Evolutionary conservation across 1,140 invertebrate genomes (phyloP).

Genomic region (Drosophila sucinea): DNA sequence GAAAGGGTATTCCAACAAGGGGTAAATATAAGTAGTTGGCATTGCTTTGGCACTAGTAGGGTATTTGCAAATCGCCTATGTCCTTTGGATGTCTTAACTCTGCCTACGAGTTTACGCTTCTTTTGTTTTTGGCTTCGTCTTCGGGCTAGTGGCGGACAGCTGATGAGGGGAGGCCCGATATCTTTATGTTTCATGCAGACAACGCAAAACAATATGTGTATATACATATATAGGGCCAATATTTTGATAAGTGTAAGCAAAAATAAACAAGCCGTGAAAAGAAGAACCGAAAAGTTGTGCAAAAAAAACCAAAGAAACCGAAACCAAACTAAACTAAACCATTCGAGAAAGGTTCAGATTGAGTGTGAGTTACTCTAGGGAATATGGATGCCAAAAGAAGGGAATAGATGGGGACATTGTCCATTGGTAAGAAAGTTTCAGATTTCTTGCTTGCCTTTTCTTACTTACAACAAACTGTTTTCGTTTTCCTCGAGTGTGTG

Average conservation of each 20-base stretch:
- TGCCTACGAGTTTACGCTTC: constrained; percentile 1
- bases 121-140: background rate
- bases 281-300: constrained; percentile 42
- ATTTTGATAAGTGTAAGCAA: constrained; percentile 80
- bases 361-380: constrained; percentile 6
- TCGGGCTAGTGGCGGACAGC: background rate
- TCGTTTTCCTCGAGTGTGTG: constrained; percentile 13
- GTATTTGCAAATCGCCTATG: background rate
- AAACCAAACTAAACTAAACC: constrained; percentile 44
- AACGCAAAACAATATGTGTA: constrained; percentile 70
- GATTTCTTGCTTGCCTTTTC: constrained; percentile 23
- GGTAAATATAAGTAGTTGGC: background rate
- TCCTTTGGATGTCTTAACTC: background rate
- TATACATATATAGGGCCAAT: constrained; percentile 42
- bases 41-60: background rate
- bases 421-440: constrained; percentile 50
- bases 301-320: constrained; percentile 50
- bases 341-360: constrained; percentile 32
- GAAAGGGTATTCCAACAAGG: background rate
- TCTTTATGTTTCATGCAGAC: constrained; percentile 64
- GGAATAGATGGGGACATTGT: constrained; percentile 41
- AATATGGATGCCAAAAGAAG: background rate
- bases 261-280: constrained; percentile 75
- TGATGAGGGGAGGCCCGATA: constrained; percentile 31
- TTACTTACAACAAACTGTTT: constrained; percentile 33